These are phyloP conservation scores for Myripristis jacobus DNA, from an alignment of 2,797 vertebrate genomes.

Conservation along the genomic window DNA sequence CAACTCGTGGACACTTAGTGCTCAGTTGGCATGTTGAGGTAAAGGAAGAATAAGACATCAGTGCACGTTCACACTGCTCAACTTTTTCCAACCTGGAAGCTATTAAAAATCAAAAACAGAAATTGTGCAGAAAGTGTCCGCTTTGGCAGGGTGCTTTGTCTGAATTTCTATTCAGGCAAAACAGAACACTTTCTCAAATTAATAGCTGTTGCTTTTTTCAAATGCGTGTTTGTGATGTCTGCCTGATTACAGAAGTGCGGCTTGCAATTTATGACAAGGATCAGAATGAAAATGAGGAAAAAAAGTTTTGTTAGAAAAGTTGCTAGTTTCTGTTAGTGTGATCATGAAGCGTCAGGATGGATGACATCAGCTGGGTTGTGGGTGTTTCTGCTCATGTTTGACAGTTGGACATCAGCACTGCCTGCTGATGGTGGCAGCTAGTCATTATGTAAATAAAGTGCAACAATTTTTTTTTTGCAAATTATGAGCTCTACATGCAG, in stretches of 20 bases:
- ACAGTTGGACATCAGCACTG: constrained; percentile 1
- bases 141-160: not conserved
- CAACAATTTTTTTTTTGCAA: constrained; percentile 1
- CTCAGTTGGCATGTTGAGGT: constrained; percentile 8
- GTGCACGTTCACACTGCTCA: constrained; percentile 5
- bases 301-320: too few species aligned
- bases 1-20: constrained; percentile 27
- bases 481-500: constrained; percentile 9
- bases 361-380: not conserved
- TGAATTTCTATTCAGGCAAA: too few species aligned
- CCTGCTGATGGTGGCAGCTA: constrained; percentile 10
- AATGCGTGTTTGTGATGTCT: too few species aligned
- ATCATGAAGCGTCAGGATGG: constrained; percentile 1
- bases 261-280: not conserved
- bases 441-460: constrained; percentile 2
- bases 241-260: not conserved
- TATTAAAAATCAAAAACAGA: not conserved
- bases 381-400: constrained; percentile 11
- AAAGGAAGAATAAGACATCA: constrained; percentile 13
- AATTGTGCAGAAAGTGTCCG: not conserved
- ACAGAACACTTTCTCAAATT: not conserved
- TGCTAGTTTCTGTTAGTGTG: not conserved
- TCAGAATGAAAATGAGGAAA: not conserved
- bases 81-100: not conserved
- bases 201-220: too few species aligned